These are phyloP conservation scores for Junonia oenone DNA, from an alignment of 2,888 invertebrate genomes.

Conservation along the genomic window DNA sequence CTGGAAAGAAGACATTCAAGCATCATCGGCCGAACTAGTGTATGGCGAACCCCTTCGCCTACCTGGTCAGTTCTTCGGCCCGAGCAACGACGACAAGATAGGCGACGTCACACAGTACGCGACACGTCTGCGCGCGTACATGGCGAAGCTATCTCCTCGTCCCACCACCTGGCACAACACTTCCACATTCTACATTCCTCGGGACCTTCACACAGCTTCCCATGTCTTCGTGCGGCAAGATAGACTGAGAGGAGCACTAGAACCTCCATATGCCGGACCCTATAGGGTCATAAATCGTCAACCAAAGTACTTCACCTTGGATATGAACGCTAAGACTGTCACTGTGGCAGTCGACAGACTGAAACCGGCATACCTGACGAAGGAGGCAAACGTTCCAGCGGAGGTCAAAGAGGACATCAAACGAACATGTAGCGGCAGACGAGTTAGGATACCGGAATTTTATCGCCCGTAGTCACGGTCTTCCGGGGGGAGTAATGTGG, in stretches of 20 bases:
- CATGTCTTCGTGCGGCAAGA: constrained; percentile 17
- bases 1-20: constrained; percentile 32
- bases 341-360: constrained; percentile 8
- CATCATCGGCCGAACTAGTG: constrained; percentile 34
- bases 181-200: constrained; percentile 11
- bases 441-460: background rate
- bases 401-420: background rate
- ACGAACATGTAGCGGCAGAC: background rate
- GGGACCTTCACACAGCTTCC: background rate
- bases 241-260: constrained; percentile 3
- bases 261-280: constrained; percentile 21
- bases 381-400: background rate
- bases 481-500: background rate
- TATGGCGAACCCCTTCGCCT: constrained; percentile 33
- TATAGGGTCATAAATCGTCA: constrained; percentile 13
- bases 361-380: constrained; percentile 13
- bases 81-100: background rate
- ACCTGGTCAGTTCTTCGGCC: constrained; percentile 33
- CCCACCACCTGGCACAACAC: constrained; percentile 16
- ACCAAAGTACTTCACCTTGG: constrained; percentile 3
- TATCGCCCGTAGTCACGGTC: background rate
- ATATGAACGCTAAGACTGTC: constrained; percentile 3
- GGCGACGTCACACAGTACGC: constrained; percentile 4
- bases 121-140: constrained; percentile 6
- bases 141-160: constrained; percentile 1